phyloP scores from a whole-genome alignment of 2,888 invertebrate species.

The Bruchidius siliquastri region DNA sequence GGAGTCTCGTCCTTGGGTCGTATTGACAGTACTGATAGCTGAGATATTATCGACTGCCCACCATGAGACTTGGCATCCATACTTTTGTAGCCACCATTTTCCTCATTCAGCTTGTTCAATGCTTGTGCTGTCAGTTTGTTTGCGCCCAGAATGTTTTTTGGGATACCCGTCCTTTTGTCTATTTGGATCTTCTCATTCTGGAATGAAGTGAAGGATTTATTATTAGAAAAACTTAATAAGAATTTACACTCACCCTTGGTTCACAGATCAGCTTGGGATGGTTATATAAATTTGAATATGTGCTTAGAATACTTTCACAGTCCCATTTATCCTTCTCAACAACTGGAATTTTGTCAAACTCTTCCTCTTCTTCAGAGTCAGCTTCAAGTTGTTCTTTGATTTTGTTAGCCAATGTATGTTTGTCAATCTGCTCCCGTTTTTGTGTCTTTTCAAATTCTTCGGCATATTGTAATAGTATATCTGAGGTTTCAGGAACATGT shows the following conservation, averaged over 20 bases:
- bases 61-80: constrained; percentile 57
- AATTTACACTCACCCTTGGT: constrained; percentile 57
- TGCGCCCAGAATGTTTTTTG: constrained; percentile 58
- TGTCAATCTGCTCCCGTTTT: constrained; percentile 54
- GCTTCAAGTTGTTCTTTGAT: constrained; percentile 31
- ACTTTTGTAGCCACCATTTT: constrained; percentile 38
- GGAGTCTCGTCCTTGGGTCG: constrained; percentile 72
- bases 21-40: constrained; percentile 63
- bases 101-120: constrained; percentile 60
- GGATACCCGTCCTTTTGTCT: constrained; percentile 70
- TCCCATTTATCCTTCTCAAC: constrained; percentile 75
- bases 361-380: constrained; percentile 45
- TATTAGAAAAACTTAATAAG: too few relatives aligned
- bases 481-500: constrained; percentile 62
- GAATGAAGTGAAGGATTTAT: neutral
- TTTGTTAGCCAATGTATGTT: constrained; percentile 39
- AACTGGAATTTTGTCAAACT: constrained; percentile 59
- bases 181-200: constrained; percentile 59
- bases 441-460: constrained; percentile 68
- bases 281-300: constrained; percentile 88
- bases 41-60: constrained; percentile 62
- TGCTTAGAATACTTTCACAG: constrained; percentile 86
- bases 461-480: constrained; percentile 66
- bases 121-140: constrained; percentile 66
- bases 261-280: constrained; percentile 84